Percentiles rank a stretch among this genome's conserved stretches.
These are phyloP conservation scores for Cossypha niveicapilla DNA, from an alignment of 2,797 vertebrate genomes.

Conservation along the genomic window DNA sequence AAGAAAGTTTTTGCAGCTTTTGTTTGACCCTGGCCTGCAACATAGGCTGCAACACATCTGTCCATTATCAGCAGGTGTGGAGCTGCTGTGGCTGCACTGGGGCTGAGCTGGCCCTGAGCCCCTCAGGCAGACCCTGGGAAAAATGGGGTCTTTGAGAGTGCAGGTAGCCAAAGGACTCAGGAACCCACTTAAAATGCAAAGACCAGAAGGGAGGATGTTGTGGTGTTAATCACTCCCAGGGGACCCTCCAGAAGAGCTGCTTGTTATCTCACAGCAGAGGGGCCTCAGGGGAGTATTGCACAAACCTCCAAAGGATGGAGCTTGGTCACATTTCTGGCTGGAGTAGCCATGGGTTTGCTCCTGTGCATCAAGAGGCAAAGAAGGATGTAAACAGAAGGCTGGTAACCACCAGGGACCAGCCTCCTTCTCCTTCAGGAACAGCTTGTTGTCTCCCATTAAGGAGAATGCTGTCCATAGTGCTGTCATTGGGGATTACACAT, in stretches of 20 bases:
- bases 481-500: background rate
- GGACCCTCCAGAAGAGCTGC: background rate
- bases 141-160: rapidly evolving
- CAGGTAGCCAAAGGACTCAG: background rate
- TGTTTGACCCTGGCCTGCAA: background rate
- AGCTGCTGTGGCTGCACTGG: background rate
- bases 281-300: background rate
- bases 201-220: background rate
- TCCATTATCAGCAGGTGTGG: rapidly evolving
- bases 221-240: background rate
- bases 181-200: background rate
- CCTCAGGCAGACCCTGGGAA: background rate
- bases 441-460: background rate
- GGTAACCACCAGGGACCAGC: background rate
- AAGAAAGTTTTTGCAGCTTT: background rate
- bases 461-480: background rate
- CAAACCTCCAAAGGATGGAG: background rate
- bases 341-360: background rate
- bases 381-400: background rate
- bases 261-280: background rate
- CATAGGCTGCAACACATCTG: background rate
- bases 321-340: background rate
- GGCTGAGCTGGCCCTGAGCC: background rate
- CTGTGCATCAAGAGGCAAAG: background rate
- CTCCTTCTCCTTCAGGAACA: background rate